A percentile compares a stretch with the other conserved stretches of the same genome.
phyloP scores from a whole-genome alignment of 2,888 invertebrate species.

The Scaptomyza parva region DNA sequence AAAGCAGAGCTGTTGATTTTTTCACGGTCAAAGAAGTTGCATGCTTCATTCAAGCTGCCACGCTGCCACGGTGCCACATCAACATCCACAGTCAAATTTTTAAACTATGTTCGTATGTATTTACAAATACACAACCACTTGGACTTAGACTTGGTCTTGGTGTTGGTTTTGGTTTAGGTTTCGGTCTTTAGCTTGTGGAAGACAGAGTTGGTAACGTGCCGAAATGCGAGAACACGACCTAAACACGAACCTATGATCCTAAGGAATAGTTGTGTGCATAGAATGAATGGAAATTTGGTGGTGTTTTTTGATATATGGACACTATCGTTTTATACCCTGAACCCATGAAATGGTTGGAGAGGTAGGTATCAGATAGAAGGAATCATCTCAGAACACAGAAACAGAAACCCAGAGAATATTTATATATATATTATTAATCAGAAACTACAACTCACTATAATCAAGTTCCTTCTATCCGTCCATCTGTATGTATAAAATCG shows the following conservation, averaged over 20 bases:
- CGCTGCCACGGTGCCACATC: constrained; percentile 8
- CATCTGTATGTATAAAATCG: too few species aligned
- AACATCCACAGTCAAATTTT: constrained; percentile 11
- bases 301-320: too few species aligned
- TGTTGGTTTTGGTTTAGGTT: neutral
- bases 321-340: too few species aligned
- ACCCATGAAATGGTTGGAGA: too few species aligned
- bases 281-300: too few species aligned
- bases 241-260: neutral
- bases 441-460: too few species aligned
- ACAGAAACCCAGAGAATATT: too few species aligned
- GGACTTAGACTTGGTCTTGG: constrained; percentile 12
- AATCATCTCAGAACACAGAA: too few species aligned
- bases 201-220: constrained; percentile 18
- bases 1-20: constrained; percentile 42
- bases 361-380: too few species aligned
- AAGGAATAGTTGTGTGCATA: too few species aligned
- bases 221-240: constrained; percentile 4
- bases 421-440: too few species aligned
- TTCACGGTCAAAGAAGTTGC: constrained; percentile 68
- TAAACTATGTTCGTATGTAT: constrained; percentile 2
- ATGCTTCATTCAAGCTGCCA: constrained; percentile 52
- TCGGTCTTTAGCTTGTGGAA: neutral
- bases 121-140: constrained; percentile 14
- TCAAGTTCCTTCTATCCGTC: too few species aligned